Base-by-base conservation (phyloP, 2,113 vertebrate species). In the Bucco capensis region DNA sequence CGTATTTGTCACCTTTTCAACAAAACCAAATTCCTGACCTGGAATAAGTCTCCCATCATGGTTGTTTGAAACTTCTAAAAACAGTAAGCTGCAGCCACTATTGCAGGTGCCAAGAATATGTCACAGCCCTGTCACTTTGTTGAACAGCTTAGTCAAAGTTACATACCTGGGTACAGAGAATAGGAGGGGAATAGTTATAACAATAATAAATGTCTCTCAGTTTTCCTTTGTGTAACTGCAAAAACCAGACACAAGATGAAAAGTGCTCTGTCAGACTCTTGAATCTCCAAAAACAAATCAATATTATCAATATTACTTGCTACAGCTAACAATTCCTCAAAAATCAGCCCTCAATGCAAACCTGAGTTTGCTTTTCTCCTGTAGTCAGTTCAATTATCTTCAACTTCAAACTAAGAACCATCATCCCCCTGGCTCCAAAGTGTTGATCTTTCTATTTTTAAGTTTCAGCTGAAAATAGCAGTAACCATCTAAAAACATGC, bases 381-480 rank as follows among this genome's bases (percentile, higher is more conserved):
- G 27, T 22, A 64, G 19, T 13, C n/a, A n/a, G 10, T 31, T 69
- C 54, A 33, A 44, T 42, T 28, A 25, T 10, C 64, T 69, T 61
- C 72, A 38, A 47, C 33, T 69, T 51, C 64, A 77, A 66, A 51
- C 8, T 33, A 25, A 64, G 71, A 79, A 64, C 14, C 8, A 27
- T 1, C 8, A 27, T 1, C 1, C 12, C 21, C 3, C 4, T 27
- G 28, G 2, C 4, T 11, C 28, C 9, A 4, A 62, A 54, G 6
- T 38, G 57, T 19, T 37, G 7, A 58, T 61, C 11, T 76, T 54
- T 19, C 4, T 35, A 16, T 21, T 69, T 74, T 82, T 21, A 78
- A 67, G 61, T 53, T 75, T 47, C 61, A 64, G 21, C 3, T 57
- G 23, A 65, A 76, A 94, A 73, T 3, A 53, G 10, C 37, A 61